Base-by-base conservation (phyloP, 2,797 vertebrate genomes). In the Hippoglossus hippoglossus region DNA sequence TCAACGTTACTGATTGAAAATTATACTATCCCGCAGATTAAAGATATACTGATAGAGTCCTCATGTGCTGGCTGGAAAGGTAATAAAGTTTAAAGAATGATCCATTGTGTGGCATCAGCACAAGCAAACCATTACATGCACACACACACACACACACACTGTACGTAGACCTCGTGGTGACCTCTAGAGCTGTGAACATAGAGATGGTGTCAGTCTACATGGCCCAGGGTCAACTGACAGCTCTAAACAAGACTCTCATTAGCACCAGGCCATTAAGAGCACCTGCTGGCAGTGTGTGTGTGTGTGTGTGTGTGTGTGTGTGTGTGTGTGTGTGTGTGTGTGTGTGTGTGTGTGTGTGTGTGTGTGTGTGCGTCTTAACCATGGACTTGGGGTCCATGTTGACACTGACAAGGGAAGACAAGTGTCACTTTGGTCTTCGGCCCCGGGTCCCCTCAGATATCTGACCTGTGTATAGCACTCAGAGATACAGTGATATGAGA, bases 241-340 rank as follows among this genome's bases (percentile, higher is more conserved):
- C 83, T 89, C 89, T 62, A 89, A 91, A 93, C 89, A 87, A 91
- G 91, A 87, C 80, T 75, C 87, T 92, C 85, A 90, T 92, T 92
- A 90, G 85, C 91, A 91, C 89, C 79, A 73, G 57, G 70, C 81
- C 81, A 81, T 89, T 86, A 89, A 78, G 80, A 81, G 79, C 54
- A 53, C 77, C 73, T 79, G 75, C 81, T 84, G 77, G 71, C 71
- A 81, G 47, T 1, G 2, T 52, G 50, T 69, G 22, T 62, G 12
- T 51, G 11, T 53, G 60, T 73, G 54, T 49, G 69, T 64, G 31
- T 74, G 65, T 63, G 61, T 50, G 13, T 34, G 12, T 10, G 52
- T 70, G 70, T 13, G 55, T 21, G 63, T 68, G 53, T 71, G 51
- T n/a, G 41, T 11, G 41, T 16, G 41, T 18, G 41, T 16, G 15